A percentile compares a stretch with the other conserved stretches of the same genome.
These are phyloP conservation scores for Sebastes hubbsi DNA, from an alignment of 2,797 vertebrate species.

Conservation along the genomic window DNA sequence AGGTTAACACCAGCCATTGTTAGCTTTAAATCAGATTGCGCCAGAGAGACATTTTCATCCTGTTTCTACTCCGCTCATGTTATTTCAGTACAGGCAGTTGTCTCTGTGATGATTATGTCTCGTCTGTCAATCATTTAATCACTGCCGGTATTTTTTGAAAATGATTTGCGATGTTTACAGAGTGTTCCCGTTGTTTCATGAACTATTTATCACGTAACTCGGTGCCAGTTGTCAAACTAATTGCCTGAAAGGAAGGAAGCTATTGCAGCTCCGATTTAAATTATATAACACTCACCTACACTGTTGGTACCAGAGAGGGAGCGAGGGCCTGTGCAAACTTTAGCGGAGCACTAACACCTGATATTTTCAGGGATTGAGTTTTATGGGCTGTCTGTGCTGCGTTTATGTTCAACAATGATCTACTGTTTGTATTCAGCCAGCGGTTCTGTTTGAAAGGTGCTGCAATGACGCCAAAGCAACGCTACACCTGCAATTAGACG, in stretches of 20 bases:
- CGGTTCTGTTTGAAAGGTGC: conserved; percentile 57
- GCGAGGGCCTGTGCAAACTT: conserved; percentile 1
- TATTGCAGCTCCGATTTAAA: conserved; percentile 20
- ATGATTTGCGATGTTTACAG: background rate
- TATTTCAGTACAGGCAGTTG: background rate
- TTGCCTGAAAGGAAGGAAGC: conserved; percentile 25
- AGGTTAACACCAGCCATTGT: conserved; percentile 57
- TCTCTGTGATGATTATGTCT: conserved; percentile 16
- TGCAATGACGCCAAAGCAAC: conserved; percentile 53
- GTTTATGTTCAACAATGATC: conserved; percentile 62
- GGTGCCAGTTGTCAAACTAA: conserved; percentile 15
- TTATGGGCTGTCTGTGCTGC: conserved; percentile 25
- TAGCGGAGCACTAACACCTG: conserved; percentile 45
- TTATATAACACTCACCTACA: conserved; percentile 12
- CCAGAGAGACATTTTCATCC: conserved; percentile 39
- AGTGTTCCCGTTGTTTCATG: conserved; percentile 3
- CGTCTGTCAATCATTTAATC: background rate
- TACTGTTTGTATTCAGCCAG: conserved; percentile 56
- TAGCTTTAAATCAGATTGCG: conserved; percentile 47
- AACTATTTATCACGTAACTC: background rate
- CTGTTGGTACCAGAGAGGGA: background rate
- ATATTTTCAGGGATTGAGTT: conserved; percentile 49
- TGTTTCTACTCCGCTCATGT: conserved; percentile 22
- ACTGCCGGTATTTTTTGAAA: background rate
- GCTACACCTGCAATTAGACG: conserved; percentile 71